Base-by-base conservation (phyloP, 2,113 vertebrate species). In the Xiphophorus maculatus region DNA sequence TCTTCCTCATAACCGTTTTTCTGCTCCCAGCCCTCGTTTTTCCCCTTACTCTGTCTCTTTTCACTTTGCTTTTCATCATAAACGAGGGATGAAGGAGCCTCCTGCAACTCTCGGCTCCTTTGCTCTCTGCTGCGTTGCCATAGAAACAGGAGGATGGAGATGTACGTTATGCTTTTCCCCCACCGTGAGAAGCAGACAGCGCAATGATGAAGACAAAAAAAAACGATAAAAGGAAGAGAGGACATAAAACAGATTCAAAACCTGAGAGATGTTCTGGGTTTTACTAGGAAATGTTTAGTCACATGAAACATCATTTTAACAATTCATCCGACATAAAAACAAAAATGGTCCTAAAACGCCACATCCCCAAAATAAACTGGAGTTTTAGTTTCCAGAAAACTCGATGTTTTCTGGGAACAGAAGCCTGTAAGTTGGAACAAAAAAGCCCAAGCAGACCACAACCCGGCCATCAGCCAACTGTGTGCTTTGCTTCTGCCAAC, bases 81-180 rank as follows among this genome's bases (percentile, higher is more conserved):
- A 78, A 91, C 85, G 87, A 88, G 73, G 75, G 85, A 40, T 79
- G 80, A 80, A 90, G 85, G 79, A 81, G 79, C 73, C 76, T 75
- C 66, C 75, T 64, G 80, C 87, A 86, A 80, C 68, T 65, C 72
- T 76, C 30, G 54, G 63, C 83, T 91, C 61, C 73, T 87, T 48
- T 48, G 44, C 44, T 48, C 81, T 79, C 76, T 76, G 83, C 89
- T 77, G 82, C 8, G 93, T 95, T 94, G 82, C 93, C 92, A 93
- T 94, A 86, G 94, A 92, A 95, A 95, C 93, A 92, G 84, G 87
- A 84, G 76, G 91, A 93, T 87, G 87, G 81, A 93, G 91, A 90
- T 83, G 86, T 83, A 90, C 81, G 87, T 85, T 89, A 30, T 85
- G 84, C 62, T 48, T 74, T 60, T n/a, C 63, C 69, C 79, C 82